Evolutionary conservation across 2,888 invertebrate species (phyloP), one percentile per base, ranked within the genome.

Genomic region (Lycaena phlaeas): DNA sequence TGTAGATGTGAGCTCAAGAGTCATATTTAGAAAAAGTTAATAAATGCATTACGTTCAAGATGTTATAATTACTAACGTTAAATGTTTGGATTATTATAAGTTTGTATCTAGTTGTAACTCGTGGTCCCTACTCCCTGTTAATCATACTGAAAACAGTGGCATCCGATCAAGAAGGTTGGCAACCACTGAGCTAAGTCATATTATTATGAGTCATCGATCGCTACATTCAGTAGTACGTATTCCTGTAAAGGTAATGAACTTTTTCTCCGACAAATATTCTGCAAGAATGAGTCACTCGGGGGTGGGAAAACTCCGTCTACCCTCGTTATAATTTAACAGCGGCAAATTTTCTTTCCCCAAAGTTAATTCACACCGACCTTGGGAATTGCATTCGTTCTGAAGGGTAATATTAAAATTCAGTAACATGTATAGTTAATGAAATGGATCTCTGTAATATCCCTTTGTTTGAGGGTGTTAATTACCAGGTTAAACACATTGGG

Each of bases 231-330:
- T 18, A 3, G 31, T 31, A 3, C 2, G 11, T 22, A 22, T 34
- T 34, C 34, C 34, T 22, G 34, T 22, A 34, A 34, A 34, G 7
- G 12, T 9, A 22, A 34, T 34, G 22, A 34, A 22, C 22, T 5
- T 22, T 25, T 36, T 36, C 11, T 25, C 14, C 14, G 3, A 25
- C 36, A 26, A 36, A 36, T 36, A 36, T 36, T 22, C 25, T 26
- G 36, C n/a, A 36, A 26, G 43, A 34, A 42, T 54, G 55, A 56
- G 38, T 55, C 55, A 55, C 45, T 43, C 46, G 40, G 18, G 22
- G 22, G 27, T 40, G 45, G 50, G 47, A 36, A 37, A 46, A 37
- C 46, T 46, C 49, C 44, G 14, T 36, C 42, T 42, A 38, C 46
- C 46, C 46, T 41, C 27, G 40, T 41, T 46, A 44, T 44, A 42